Evolutionary conservation across 2,888 invertebrate genomes (phyloP).

Genomic region (Lasioglossum lativentre): DNA sequence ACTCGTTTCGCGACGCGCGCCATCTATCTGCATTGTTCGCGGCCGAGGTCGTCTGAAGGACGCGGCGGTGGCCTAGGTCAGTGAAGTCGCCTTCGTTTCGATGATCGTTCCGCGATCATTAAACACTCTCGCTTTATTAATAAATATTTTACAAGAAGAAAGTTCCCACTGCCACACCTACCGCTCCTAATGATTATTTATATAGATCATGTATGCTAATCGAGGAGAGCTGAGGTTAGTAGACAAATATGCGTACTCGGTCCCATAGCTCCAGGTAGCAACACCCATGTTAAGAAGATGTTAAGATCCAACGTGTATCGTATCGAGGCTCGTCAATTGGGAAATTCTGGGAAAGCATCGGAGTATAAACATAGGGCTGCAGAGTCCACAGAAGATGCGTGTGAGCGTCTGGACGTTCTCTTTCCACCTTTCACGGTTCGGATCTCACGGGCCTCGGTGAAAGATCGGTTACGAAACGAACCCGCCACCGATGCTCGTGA

Average conservation of each 20-base stretch:
- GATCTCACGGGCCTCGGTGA: background rate
- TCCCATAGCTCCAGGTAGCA: background rate
- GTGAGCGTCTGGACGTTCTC: background rate
- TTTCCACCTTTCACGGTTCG: background rate
- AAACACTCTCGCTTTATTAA: background rate
- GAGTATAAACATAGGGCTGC: background rate
- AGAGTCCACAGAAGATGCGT: background rate
- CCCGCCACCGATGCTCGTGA: too few species aligned
- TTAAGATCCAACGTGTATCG: background rate
- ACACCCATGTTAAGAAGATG: background rate
- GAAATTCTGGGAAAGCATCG: background rate
- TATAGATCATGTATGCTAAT: background rate
- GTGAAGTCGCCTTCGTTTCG: background rate
- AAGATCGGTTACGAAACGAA: constrained; percentile 19
- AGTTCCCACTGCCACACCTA: background rate
- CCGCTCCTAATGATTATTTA: background rate
- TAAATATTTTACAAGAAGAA: too few species aligned
- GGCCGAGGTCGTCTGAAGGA: background rate
- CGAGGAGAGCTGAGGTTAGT: background rate
- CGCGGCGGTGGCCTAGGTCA: background rate
- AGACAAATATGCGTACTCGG: background rate
- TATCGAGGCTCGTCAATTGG: background rate
- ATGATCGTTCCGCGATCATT: background rate
- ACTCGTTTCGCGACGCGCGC: background rate
- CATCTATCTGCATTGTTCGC: background rate